Conservation (phyloP, 2,797 vertebrate genomes). For the Poecilia gillii region DNA sequence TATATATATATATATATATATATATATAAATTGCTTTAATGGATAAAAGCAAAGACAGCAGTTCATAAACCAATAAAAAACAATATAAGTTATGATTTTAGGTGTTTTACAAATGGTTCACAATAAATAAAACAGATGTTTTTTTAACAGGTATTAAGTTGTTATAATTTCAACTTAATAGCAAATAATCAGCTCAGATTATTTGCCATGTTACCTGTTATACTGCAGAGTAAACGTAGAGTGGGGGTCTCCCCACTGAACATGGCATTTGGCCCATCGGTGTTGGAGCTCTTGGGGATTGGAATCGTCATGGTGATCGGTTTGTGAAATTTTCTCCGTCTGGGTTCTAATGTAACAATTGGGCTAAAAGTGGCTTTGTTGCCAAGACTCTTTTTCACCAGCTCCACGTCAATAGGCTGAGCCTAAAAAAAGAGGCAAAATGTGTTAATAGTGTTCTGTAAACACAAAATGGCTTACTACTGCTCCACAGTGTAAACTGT, state of each 20-base stretch:
- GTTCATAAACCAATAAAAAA: neutral
- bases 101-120: neutral
- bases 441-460: neutral
- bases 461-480: neutral
- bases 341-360: constrained; percentile 94
- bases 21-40: neutral
- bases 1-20: too few species aligned
- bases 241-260: constrained; percentile 91
- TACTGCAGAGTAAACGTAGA: constrained; percentile 93
- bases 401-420: constrained; percentile 90
- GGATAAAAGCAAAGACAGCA: neutral
- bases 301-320: constrained; percentile 99
- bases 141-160: neutral
- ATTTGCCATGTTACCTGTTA: constrained; percentile 84
- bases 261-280: constrained; percentile 82
- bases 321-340: constrained; percentile 97
- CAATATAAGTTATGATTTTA: neutral
- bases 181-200: neutral
- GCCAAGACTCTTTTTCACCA: constrained; percentile 92
- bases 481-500: neutral
- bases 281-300: constrained; percentile 88
- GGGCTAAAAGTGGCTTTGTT: constrained; percentile 96
- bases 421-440: constrained; percentile 77
- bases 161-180: neutral
- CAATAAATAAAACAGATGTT: neutral